A percentile compares a stretch with the other conserved stretches of the same genome.
Conservation (phyloP, 1,140 invertebrate genomes). For the Babylonia areolata region DNA sequence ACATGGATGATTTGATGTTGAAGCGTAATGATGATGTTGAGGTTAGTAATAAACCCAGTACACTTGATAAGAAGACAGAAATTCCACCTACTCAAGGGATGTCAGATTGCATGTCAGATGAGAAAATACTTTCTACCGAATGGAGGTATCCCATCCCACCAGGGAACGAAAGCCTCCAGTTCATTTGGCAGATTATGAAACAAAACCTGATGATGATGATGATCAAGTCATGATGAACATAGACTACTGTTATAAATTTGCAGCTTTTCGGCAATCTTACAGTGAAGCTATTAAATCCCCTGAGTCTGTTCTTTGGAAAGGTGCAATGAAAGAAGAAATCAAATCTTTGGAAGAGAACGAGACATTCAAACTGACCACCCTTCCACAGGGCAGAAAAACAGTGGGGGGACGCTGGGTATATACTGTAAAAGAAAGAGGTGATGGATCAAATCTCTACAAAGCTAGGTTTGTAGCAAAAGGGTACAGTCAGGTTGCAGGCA, state of each 20-base stretch:
- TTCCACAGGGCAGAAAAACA: constrained; percentile 66
- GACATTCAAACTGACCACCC: constrained; percentile 69
- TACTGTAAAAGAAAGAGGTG: constrained; percentile 55
- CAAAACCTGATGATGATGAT: too few relatives aligned
- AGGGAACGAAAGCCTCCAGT: too few relatives aligned
- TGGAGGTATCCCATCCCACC: too few relatives aligned
- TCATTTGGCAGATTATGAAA: too few relatives aligned
- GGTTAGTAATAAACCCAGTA: neutral
- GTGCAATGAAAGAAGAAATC: constrained; percentile 73
- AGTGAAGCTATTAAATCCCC: constrained; percentile 66
- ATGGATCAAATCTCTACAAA: constrained; percentile 57
- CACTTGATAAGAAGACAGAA: constrained; percentile 6
- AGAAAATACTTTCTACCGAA: too few relatives aligned
- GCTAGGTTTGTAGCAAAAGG: constrained; percentile 75
- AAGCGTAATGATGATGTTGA: constrained; percentile 5
- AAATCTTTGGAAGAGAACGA: constrained; percentile 67
- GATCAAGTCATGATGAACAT: neutral
- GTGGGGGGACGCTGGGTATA: constrained; percentile 54
- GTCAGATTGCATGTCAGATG: neutral
- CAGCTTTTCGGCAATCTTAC: constrained; percentile 52
- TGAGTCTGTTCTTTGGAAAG: constrained; percentile 67
- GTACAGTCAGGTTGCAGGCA: constrained; percentile 56
- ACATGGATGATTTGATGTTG: neutral
- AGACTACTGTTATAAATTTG: neutral
- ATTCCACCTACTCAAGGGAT: neutral